Evolutionary conservation across 2,797 vertebrate genomes (phyloP), one percentile per base, ranked within the genome.

Genomic region (Epinephelus malabaricus): DNA sequence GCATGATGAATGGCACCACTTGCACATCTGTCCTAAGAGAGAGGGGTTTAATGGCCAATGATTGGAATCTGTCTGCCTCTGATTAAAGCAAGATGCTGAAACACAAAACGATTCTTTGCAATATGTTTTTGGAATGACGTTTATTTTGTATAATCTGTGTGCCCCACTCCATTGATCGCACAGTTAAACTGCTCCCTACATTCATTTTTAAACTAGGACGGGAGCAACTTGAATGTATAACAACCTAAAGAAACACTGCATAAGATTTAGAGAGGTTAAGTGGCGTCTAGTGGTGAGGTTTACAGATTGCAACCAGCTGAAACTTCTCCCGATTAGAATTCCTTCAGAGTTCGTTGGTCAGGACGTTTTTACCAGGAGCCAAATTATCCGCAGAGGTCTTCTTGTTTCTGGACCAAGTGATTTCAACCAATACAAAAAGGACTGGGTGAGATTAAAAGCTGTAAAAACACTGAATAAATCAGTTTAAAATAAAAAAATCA

Each of bases 51-150:
- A 76, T 84, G 59, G 66, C 56, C 46, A 47, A n/a, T 76, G 76
- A 85, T 49, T 76, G 25, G 59, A 81, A 78, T 83, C 47, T 47
- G 64, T 86, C 64, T 82, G 74, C 4, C 4, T 46, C 56, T 73
- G 65, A 86, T 88, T 86, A 76, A 77, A 81, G 59, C 84, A 88
- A 78, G 73, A 82, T 83, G 76, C 46, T 38, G 66, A 59, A 63
- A 73, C 62, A 74, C 21, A 61, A 76, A n/a, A 66, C 63, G 23
- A 17, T 58, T 79, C 27, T 74, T 75, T 69, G 53, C 65, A 86
- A 58, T 75, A 47, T 59, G 59, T 25, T 62, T 49, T 45, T 49
- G n/a, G 4, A 66, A 47, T 71, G 5, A 64, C 55, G 43, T 47
- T 43, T 46, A 49, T 84, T 79, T 76, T 62, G n/a, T n/a, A 51